Conservation (phyloP, 2,888 invertebrate genomes). For the Drosophila demipolita region DNA sequence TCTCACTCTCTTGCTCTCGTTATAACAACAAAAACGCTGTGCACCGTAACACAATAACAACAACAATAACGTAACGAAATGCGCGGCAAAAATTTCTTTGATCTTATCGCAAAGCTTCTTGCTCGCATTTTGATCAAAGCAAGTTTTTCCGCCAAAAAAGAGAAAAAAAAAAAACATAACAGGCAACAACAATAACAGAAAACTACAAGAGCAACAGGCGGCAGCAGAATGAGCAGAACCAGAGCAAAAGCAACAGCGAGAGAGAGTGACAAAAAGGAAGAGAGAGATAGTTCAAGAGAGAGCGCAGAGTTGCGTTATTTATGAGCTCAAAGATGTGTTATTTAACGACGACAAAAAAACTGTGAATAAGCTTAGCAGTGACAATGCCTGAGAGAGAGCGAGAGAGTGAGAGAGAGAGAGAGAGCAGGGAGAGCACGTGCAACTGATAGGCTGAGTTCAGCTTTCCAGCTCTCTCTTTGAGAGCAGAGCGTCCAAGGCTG, state of each 20-base stretch:
- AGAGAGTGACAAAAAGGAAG: not conserved
- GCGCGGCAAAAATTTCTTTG: slow-evolving; percentile 85
- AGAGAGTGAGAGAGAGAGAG: not conserved
- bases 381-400: slow-evolving; percentile 2
- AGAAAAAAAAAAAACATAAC: slow-evolving; percentile 49
- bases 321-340: slow-evolving; percentile 11
- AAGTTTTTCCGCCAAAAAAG: slow-evolving; percentile 85
- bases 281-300: slow-evolving; percentile 3
- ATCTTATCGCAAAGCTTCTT: slow-evolving; percentile 85
- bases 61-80: slow-evolving; percentile 73
- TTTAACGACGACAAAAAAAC: slow-evolving; percentile 50
- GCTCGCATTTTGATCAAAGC: slow-evolving; percentile 86
- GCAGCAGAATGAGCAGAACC: slow-evolving; percentile 22
- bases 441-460: slow-evolving; percentile 1
- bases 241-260: slow-evolving; percentile 10
- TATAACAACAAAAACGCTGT: slow-evolving; percentile 38
- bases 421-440: not conserved
- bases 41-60: slow-evolving; percentile 45
- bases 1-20: slow-evolving; percentile 12
- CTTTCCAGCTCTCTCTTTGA: slow-evolving; percentile 12
- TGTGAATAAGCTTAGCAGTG: slow-evolving; percentile 51
- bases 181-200: slow-evolving; percentile 46
- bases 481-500: not conserved
- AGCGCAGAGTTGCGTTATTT: slow-evolving; percentile 20
- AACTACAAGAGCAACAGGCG: slow-evolving; percentile 60